Base-by-base conservation (phyloP, 2,888 invertebrate genomes). In the Drosophila flavopinicola region DNA sequence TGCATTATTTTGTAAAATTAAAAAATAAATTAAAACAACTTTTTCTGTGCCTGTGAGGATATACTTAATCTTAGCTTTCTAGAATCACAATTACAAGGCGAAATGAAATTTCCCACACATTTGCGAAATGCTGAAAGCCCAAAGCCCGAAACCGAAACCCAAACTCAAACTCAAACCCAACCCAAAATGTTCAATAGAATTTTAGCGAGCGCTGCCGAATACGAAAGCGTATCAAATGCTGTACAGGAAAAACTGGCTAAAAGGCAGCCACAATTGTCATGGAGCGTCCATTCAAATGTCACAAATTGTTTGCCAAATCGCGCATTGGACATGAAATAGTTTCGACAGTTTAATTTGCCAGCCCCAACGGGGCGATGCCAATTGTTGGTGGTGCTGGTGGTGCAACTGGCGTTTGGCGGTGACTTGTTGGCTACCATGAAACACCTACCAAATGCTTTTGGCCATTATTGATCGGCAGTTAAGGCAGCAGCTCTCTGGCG, bases 331-430 rank as follows among this genome's bases (percentile, higher is more conserved):
- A 88, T 88, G 88, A 89, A 88, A 88, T 89, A 89, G 86, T 88
- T 89, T 88, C 88, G 89, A 89, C 89, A 89, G 89, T 89, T 89
- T 89, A 89, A 89, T 89, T 89, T 89, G 87, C 88, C 87, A 73
- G 56, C 59, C 72, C 54, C 57, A 42, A 61, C 59, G 66, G 66
- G 66, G 78, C 54, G 76, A 54, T 65, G 63, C 44, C 72, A 54
- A 47, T 63, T 54, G 70, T 75, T 63, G 78, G 49, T 52, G 52
- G 52, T 47, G 38, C 37, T 57, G 27, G 38, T 25, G 27, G 47
- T 66, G 48, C 47, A 35, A 20, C 17, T 37, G 37, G 44, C 54
- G 44, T 57, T 42, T 74, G 51, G 24, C 68, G 61, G 75, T 78
- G 78, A 75, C 76, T 79, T 72, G 84, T 48, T 79, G 80, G 69